phyloP scores from a whole-genome alignment of 2,113 vertebrate species.

The Hymenochirus boettgeri region DNA sequence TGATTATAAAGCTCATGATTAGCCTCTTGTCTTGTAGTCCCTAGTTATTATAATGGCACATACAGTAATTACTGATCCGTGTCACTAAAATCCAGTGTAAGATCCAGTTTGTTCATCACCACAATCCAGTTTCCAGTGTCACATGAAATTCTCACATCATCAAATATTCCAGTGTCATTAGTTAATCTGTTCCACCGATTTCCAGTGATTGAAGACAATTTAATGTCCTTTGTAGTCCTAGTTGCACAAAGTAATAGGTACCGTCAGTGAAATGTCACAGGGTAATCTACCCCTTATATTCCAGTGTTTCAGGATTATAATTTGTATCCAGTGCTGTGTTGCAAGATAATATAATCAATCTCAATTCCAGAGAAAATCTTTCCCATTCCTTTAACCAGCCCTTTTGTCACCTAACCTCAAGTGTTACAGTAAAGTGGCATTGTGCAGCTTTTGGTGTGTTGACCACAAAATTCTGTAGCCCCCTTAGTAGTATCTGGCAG shows the following conservation, averaged over 20 bases:
- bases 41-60: too few relatives aligned
- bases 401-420: neutral
- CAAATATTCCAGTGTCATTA: neutral
- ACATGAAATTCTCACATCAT: neutral
- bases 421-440: constrained; percentile 3
- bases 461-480: neutral
- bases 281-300: neutral
- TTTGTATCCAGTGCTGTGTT: neutral
- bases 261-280: neutral
- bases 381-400: neutral
- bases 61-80: neutral
- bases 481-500: constrained; percentile 68
- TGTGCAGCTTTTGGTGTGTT: constrained; percentile 3
- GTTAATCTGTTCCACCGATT: neutral
- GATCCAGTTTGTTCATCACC: neutral
- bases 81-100: neutral
- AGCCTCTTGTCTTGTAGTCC: too few relatives aligned
- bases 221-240: neutral
- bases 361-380: constrained; percentile 15
- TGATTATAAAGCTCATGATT: too few relatives aligned
- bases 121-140: neutral
- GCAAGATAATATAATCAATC: neutral
- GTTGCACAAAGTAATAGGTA: neutral
- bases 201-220: neutral
- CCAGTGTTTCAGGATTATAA: neutral